Base-by-base conservation (phyloP, 2,888 invertebrate species). In the Torymus aiolomorphi region DNA sequence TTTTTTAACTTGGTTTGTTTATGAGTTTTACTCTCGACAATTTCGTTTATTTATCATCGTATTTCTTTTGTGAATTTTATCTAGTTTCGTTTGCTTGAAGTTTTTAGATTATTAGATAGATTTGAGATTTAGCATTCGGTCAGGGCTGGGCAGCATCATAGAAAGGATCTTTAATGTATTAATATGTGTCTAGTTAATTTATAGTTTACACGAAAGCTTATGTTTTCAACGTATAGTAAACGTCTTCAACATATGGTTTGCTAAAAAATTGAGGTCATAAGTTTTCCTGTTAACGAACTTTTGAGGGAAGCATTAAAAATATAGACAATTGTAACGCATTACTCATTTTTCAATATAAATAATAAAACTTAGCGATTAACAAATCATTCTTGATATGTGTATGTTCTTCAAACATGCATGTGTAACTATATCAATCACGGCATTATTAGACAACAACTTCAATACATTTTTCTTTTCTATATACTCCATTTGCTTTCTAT, bases 81-180 rank as follows among this genome's bases (percentile, higher is more conserved):
- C 42, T 31, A 54, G 49, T 73, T 77, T 66, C 10, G 57, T 69
- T 57, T n/a, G 42, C 52, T 71, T 59, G 18, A 61, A 61, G 61
- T 13, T 63, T 62, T 71, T 66, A 65, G 59, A 56, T 56, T 65
- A 20, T 63, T 69, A 65, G 62, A 70, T 62, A 76, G 62, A 62
- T 66, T 67, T n/a, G 71, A 12, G 11, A 69, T 59, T 42, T 31
- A 20, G 31, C 76, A 69, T 76, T 81, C 76, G 76, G 76, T 78
- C 78, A 75, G 81, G 78, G 81, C 81, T 81, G 75, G 80, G 80
- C 80, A 80, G 72, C 31, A 56, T 62, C 8, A 54, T 73, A 66
- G 20, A 49, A 14, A 66, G 72, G 20, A 20, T 76, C 24, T 10
- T 78, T 42, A 20, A 63, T 77, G 52, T 49, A 57, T 57, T 10